These are phyloP conservation scores for Pygoscelis adeliae DNA, from an alignment of 2,113 vertebrate species.

Conservation along the genomic window DNA sequence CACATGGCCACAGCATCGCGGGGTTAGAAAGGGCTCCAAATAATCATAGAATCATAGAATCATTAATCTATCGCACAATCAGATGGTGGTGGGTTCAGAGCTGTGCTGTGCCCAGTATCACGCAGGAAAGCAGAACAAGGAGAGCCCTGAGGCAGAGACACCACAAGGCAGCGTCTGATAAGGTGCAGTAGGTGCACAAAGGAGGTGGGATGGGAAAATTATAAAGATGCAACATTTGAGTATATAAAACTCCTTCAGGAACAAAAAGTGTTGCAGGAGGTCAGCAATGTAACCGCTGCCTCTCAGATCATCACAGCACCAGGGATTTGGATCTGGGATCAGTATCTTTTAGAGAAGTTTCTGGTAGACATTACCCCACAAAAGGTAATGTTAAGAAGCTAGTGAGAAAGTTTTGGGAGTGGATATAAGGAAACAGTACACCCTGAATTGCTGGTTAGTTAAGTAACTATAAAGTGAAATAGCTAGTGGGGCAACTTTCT, in stretches of 20 bases:
- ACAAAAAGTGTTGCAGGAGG: background rate
- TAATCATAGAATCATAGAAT: too few species aligned
- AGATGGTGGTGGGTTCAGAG: background rate
- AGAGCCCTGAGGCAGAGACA: background rate
- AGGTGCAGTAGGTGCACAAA: background rate
- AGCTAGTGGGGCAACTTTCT: background rate
- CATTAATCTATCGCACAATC: fast-evolving
- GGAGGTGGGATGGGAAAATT: background rate
- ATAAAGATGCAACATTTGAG: fast-evolving
- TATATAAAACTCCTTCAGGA: background rate
- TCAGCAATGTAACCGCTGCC: background rate
- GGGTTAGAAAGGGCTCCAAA: background rate
- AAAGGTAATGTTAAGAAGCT: background rate
- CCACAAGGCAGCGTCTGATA: background rate
- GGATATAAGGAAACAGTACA: background rate
- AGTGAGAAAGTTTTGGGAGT: background rate
- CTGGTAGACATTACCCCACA: background rate
- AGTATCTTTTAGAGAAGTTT: background rate
- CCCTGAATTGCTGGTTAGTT: background rate
- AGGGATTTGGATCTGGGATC: background rate
- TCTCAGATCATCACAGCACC: background rate
- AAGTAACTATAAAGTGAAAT: background rate
- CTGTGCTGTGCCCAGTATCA: background rate
- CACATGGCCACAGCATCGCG: fast-evolving
- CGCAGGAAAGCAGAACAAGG: background rate